phyloP scores from a whole-genome alignment of 2,888 invertebrate species.

The Cantharis rustica region DNA sequence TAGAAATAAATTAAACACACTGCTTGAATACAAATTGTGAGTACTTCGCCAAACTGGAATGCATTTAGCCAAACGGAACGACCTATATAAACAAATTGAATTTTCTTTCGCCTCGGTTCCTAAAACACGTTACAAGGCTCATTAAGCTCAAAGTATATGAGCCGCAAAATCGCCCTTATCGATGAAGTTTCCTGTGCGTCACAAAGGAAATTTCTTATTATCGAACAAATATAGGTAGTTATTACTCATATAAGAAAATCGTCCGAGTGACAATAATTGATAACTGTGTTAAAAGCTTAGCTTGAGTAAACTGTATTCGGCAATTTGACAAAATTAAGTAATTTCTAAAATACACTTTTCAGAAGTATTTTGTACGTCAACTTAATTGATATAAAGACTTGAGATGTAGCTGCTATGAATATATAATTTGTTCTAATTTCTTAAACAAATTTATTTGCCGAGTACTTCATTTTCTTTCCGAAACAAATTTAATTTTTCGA shows the following conservation, averaged over 20 bases:
- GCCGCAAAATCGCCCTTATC: slow-evolving; percentile 32
- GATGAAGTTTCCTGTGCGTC: slow-evolving; percentile 23
- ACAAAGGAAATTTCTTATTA: slow-evolving; percentile 25
- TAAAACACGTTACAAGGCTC: slow-evolving; percentile 32
- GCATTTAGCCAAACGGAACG: slow-evolving; percentile 32
- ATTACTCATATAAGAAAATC: slow-evolving; percentile 1
- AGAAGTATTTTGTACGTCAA: not conserved
- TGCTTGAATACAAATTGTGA: slow-evolving; percentile 30
- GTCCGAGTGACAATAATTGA: not conserved
- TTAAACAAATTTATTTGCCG: not conserved
- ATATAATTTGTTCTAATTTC: not conserved
- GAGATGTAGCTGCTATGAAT: not conserved
- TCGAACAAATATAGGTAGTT: slow-evolving; percentile 6
- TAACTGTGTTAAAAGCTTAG: not conserved
- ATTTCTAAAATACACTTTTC: not conserved
- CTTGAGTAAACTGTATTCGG: not conserved
- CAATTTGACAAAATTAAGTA: not conserved
- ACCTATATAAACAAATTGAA: slow-evolving; percentile 33
- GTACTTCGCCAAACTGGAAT: slow-evolving; percentile 31
- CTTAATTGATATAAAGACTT: not conserved
- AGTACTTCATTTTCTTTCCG: not conserved
- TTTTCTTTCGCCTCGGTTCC: slow-evolving; percentile 32
- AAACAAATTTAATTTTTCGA: not conserved
- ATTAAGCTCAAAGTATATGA: slow-evolving; percentile 31
- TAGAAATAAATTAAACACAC: slow-evolving; percentile 30